These are phyloP conservation scores for Aurelia coerulea DNA, from an alignment of 30 jellyfish, hydroid and myxozoan species.

Conservation along the genomic window DNA sequence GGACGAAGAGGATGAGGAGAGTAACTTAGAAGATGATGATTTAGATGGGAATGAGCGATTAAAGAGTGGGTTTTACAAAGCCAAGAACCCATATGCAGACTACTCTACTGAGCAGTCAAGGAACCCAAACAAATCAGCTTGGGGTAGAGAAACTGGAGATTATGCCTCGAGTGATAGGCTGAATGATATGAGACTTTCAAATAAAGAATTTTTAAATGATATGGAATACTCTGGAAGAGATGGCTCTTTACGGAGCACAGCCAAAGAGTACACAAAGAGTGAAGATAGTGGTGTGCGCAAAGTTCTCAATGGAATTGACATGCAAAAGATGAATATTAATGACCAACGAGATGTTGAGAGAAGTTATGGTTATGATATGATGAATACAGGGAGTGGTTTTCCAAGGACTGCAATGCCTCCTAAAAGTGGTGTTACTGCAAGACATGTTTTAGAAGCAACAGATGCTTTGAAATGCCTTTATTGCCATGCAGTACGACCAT, in stretches of 20 bases:
- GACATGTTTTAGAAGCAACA: constrained; percentile 37
- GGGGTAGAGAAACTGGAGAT: constrained; percentile 21
- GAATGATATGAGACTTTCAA: neutral
- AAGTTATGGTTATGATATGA: neutral
- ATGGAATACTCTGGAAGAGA: constrained; percentile 14
- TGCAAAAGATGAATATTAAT: constrained; percentile 15
- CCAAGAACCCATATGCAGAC: constrained; percentile 3
- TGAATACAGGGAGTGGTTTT: neutral
- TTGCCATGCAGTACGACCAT: constrained; percentile 81
- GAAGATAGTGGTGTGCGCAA: constrained; percentile 69
- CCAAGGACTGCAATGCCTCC: constrained; percentile 74
- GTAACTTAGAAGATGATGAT: constrained; percentile 17
- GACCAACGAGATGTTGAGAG: constrained; percentile 11
- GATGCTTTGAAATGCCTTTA: constrained; percentile 61
- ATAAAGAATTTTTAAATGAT: constrained; percentile 14
- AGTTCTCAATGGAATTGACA: constrained; percentile 55
- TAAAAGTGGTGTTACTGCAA: constrained; percentile 57
- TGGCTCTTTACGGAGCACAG: neutral
- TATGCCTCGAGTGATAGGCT: neutral
- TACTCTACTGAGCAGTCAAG: neutral
- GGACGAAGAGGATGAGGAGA: neutral
- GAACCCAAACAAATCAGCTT: neutral
- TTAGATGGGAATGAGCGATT: constrained; percentile 1
- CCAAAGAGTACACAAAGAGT: constrained; percentile 21
- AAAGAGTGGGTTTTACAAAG: constrained; percentile 6